phyloP scores from a whole-genome alignment of 2,888 invertebrate genomes.

The Acheta domesticus region DNA sequence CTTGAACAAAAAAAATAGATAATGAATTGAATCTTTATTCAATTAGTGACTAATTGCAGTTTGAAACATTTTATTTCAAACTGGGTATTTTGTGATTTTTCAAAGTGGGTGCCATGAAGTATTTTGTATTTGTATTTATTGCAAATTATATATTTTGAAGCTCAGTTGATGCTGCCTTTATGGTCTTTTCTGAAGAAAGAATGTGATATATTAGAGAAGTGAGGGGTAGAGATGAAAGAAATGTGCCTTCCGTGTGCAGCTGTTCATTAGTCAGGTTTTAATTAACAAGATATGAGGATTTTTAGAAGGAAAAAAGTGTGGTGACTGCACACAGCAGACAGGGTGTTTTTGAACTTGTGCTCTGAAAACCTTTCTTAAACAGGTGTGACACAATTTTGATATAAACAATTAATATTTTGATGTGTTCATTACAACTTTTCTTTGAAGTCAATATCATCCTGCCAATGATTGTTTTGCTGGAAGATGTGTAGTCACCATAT shows the following conservation, averaged over 20 bases:
- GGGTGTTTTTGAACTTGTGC: too few species aligned
- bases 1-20: background rate
- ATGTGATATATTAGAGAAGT: background rate
- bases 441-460: too few species aligned
- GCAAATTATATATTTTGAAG: slow-evolving; percentile 3
- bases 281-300: too few species aligned
- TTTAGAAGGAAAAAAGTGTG: too few species aligned
- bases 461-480: too few species aligned
- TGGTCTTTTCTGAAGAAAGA: background rate
- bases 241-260: background rate
- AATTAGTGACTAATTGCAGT: background rate
- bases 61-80: background rate
- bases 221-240: background rate
- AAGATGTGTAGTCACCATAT: too few species aligned
- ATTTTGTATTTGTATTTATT: background rate
- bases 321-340: too few species aligned
- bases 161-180: background rate
- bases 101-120: slow-evolving; percentile 12
- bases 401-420: too few species aligned
- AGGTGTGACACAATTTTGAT: too few species aligned
- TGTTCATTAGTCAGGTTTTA: background rate
- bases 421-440: too few species aligned
- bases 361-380: too few species aligned
- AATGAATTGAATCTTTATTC: slow-evolving; percentile 11
- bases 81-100: background rate